A percentile compares a stretch with the other conserved stretches of the same genome.
phyloP scores from a whole-genome alignment of 2,888 invertebrate species.

The Oeneis ivallda region DNA sequence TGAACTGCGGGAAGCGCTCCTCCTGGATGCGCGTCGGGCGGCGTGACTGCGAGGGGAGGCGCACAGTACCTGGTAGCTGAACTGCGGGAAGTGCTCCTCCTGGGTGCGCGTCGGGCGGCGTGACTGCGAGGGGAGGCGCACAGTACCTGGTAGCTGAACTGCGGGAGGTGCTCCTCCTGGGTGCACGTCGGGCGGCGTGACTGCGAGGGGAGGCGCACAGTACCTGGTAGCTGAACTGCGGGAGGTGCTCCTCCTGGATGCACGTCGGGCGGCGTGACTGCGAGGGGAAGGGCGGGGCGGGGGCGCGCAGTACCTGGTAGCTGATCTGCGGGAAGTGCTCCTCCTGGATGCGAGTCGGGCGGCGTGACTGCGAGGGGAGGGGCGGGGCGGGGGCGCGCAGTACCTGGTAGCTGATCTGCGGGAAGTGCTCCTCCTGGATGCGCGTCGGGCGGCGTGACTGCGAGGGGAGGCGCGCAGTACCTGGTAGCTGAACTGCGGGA shows the following conservation, averaged over 20 bases:
- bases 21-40: too few relatives aligned
- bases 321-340: slow-evolving; percentile 3
- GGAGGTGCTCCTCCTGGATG: background rate
- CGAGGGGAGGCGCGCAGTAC: background rate
- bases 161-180: background rate
- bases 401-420: slow-evolving; percentile 93
- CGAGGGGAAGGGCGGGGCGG: too few relatives aligned
- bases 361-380: too few relatives aligned
- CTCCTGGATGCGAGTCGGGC: slow-evolving; percentile 5
- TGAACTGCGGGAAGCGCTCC: too few relatives aligned
- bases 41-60: too few relatives aligned
- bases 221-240: slow-evolving; percentile 1
- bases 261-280: background rate
- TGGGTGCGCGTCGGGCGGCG: too few relatives aligned
- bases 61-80: too few relatives aligned
- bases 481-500: slow-evolving; percentile 3
- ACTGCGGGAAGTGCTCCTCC: too few relatives aligned
- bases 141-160: background rate
- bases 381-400: too few relatives aligned
- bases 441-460: background rate
- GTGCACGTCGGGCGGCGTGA: background rate
- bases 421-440: slow-evolving; percentile 58
- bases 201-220: background rate
- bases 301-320: too few relatives aligned
- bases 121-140: too few relatives aligned